These are phyloP conservation scores for Augochlorella aurata DNA, from an alignment of 2,888 invertebrate species.

Conservation along the genomic window DNA sequence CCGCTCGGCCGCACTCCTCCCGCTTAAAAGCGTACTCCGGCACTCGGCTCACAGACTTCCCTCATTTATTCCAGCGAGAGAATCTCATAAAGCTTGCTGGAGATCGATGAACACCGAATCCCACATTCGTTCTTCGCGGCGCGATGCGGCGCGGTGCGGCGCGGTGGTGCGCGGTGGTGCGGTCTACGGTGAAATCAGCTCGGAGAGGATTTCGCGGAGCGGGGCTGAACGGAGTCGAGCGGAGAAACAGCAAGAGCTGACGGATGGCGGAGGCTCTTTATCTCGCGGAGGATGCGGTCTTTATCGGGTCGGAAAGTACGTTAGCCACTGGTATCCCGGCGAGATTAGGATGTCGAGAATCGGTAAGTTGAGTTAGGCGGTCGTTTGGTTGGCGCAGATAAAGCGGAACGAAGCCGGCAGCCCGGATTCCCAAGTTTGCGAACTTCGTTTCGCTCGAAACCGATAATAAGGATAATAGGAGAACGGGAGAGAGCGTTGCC, in stretches of 20 bases:
- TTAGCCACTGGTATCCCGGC: conserved; percentile 67
- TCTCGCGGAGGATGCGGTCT: conserved; percentile 72
- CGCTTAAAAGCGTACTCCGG: conserved; percentile 41
- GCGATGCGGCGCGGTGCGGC: neutral
- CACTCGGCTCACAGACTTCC: conserved; percentile 25
- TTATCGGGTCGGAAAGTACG: conserved; percentile 72
- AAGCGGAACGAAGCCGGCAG: conserved; percentile 65
- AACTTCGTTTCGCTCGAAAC: conserved; percentile 66
- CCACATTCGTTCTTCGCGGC: conserved; percentile 34
- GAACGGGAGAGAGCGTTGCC: neutral
- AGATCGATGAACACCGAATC: conserved; percentile 66
- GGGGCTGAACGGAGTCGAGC: conserved; percentile 39
- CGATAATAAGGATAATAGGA: conserved; percentile 64
- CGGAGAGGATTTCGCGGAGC: conserved; percentile 53
- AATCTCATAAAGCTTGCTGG: conserved; percentile 58
- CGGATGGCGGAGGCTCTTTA: conserved; percentile 70
- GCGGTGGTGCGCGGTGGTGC: neutral
- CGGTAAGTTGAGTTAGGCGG: conserved; percentile 64
- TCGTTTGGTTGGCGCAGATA: conserved; percentile 69
- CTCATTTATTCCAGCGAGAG: conserved; percentile 39
- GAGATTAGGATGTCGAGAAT: conserved; percentile 73
- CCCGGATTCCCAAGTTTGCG: conserved; percentile 62
- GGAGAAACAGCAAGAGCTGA: conserved; percentile 50
- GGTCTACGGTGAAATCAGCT: conserved; percentile 55
- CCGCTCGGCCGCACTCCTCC: neutral